Base-by-base conservation (phyloP, 2,888 invertebrate species). In the Tetrapedia diversipes region DNA sequence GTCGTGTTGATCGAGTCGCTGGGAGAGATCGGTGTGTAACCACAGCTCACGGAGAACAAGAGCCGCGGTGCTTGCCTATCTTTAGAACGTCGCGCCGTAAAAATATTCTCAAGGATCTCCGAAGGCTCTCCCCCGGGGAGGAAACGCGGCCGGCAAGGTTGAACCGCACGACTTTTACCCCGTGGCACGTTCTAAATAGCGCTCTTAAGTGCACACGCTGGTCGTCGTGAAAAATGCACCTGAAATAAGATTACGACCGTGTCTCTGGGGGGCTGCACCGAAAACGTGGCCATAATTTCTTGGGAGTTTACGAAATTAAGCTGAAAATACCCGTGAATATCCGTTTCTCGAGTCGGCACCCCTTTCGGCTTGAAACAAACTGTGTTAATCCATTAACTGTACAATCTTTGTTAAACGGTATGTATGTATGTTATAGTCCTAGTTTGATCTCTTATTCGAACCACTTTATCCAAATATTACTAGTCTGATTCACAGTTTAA, bases 51-150 rank as follows among this genome's bases (percentile, higher is more conserved):
- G 73, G 63, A 51, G 65, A 63, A 56, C 54, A 65, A 72, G 69
- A 61, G 45, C 56, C 27, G n/a, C 68, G 63, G 57, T 69, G 69
- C 75, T 47, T 54, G 53, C 37, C 84, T 84, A 84, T 84, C 84
- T 84, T 84, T 84, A 79, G 84, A 76, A 60, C 77, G 57, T 51
- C 51, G 22, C 24, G 67, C 19, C 67, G 64, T 82, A 84, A 86
- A 86, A 86, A 82, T 86, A 86, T 83, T 79, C 79, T 75, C 83
- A 86, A 86, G 84, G 82, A 83, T 83, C 77, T 59, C 39, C 65
- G 57, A 70, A 80, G 66, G 57, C 67, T 74, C 80, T 78, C 74
- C 70, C 71, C 70, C 47, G 75, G 75, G 61, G 69, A 78, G 69
- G 64, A 78, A 84, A 73, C 34, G 53, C 81, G 51, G 47, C 37